These are phyloP conservation scores for Platalea minor DNA, from an alignment of 2,797 vertebrate species.

Conservation along the genomic window DNA sequence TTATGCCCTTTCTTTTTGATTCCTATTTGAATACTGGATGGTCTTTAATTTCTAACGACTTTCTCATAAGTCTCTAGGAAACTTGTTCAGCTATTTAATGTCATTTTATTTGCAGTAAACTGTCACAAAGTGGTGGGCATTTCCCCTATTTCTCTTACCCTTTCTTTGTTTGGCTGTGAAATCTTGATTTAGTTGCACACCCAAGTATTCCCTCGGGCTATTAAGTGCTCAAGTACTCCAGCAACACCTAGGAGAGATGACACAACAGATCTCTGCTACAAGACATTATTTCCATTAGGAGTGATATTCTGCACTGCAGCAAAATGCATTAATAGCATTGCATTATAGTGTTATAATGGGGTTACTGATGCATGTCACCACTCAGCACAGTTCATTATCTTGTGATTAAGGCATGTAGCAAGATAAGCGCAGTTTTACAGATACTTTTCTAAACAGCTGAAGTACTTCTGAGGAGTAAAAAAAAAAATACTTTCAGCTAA, in stretches of 20 bases:
- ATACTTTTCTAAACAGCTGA: neutral
- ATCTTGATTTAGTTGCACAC: conserved; percentile 54
- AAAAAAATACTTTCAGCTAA: neutral
- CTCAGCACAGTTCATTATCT: conserved; percentile 1
- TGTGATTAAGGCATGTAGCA: conserved; percentile 4
- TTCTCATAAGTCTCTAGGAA: conserved; percentile 51
- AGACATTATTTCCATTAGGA: conserved; percentile 28
- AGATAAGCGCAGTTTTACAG: neutral
- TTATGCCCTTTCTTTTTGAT: conserved; percentile 51
- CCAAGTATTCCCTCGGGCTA: conserved; percentile 23
- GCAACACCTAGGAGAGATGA: conserved; percentile 32
- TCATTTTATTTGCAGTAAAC: conserved; percentile 60
- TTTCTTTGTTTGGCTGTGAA: conserved; percentile 39
- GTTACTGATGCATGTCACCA: neutral
- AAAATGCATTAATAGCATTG: conserved; percentile 43
- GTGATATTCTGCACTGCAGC: conserved; percentile 32
- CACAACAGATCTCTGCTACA: conserved; percentile 25
- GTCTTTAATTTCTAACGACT: conserved; percentile 13
- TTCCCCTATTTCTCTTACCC: conserved; percentile 41
- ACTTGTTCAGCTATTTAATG: conserved; percentile 46
- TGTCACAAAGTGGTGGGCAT: conserved; percentile 44
- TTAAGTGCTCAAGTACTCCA: conserved; percentile 15
- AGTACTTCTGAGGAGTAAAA: neutral
- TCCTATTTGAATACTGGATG: conserved; percentile 45
- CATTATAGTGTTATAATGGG: conserved; percentile 42